Percentiles rank a stretch among this genome's conserved stretches.
Evolutionary conservation across 2,888 invertebrate species (phyloP).

Genomic region (Caenorhabditis japonica): DNA sequence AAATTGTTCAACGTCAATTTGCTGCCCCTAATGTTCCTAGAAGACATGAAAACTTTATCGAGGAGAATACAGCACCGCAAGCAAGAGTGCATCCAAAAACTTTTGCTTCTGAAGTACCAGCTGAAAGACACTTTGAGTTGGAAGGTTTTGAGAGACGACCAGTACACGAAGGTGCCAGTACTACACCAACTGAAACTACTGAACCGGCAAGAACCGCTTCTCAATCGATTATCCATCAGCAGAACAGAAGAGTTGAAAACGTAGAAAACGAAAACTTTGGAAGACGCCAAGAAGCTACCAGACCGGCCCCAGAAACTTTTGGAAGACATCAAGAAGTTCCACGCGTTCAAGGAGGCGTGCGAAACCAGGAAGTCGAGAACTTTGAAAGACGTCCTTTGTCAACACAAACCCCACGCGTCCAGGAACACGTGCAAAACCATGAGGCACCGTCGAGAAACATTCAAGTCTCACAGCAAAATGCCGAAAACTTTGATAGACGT

Average conservation of each 20-base stretch:
- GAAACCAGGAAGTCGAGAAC: neutral
- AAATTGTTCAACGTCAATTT: constrained; percentile 3
- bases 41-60: neutral
- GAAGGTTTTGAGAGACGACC: no score
- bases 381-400: neutral
- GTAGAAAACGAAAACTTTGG: neutral
- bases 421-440: neutral
- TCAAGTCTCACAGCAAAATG: no score
- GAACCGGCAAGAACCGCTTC: no score
- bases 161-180: no score
- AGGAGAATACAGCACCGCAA: constrained; percentile 11
- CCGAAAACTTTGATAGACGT: no score
- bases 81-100: constrained; percentile 32
- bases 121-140: no score
- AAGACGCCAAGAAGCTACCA: constrained; percentile 10
- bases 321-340: neutral
- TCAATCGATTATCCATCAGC: neutral
- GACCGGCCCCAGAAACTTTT: neutral
- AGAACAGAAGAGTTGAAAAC: no score
- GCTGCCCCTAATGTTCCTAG: neutral
- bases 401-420: no score
- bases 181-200: no score
- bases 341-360: neutral
- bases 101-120: constrained; percentile 5
- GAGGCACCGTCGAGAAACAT: no score